Percentiles rank a stretch among this genome's conserved stretches.
These are phyloP conservation scores for Drosophila fuyamai DNA, from an alignment of 1,140 invertebrate species.

Conservation along the genomic window DNA sequence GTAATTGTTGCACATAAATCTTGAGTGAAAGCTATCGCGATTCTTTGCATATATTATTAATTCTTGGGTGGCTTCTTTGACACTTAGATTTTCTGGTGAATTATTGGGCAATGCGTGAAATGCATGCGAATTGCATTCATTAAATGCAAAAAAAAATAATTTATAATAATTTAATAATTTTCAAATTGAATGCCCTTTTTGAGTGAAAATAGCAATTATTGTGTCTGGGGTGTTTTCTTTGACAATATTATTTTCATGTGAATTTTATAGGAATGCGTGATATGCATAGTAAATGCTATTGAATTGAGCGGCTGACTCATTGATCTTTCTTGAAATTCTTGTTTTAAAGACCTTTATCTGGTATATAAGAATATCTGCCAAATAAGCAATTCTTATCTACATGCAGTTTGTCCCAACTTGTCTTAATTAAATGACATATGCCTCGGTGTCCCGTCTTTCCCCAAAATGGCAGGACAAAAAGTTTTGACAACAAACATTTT, in stretches of 20 bases:
- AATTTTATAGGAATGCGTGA: not conserved
- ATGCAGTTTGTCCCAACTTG: slow-evolving; percentile 18
- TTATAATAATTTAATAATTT: not conserved
- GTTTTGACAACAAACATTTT: slow-evolving; percentile 30
- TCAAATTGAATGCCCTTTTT: not conserved
- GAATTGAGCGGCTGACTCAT: not conserved
- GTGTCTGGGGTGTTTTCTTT: not conserved
- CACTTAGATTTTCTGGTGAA: slow-evolving; percentile 6
- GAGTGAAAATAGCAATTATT: not conserved
- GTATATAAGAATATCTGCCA: not conserved
- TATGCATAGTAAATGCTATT: slow-evolving; percentile 4
- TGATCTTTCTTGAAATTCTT: not conserved
- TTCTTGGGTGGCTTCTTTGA: slow-evolving; percentile 23
- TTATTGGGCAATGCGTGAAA: not conserved
- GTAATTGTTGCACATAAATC: slow-evolving; percentile 33
- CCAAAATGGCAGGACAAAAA: slow-evolving; percentile 35
- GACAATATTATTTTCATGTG: not conserved
- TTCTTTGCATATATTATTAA: not conserved
- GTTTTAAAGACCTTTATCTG: slow-evolving; percentile 1
- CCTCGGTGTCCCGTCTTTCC: slow-evolving; percentile 9
- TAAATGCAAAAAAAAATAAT: not conserved
- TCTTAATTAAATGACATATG: slow-evolving; percentile 40
- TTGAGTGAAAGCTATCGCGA: slow-evolving; percentile 23
- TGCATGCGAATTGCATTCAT: slow-evolving; percentile 8
- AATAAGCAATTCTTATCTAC: not conserved